Conservation (phyloP, 2,113 vertebrate species). For the Herpetotheres cachinnans region DNA sequence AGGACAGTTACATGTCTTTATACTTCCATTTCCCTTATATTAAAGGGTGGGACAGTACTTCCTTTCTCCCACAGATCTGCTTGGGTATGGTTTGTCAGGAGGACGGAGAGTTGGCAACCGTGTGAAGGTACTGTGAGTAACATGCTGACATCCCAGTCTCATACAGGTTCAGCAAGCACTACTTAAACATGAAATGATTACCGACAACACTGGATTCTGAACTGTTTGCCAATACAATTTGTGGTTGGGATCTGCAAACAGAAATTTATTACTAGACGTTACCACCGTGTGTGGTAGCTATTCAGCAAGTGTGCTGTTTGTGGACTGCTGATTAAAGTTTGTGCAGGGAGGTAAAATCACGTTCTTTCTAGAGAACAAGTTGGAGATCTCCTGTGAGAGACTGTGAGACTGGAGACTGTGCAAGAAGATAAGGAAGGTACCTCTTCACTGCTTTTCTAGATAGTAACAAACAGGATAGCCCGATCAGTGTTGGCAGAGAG, state of each 20-base stretch:
- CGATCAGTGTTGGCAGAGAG: neutral
- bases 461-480: neutral
- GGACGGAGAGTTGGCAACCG: fast-evolving
- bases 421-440: neutral
- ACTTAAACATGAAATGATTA: neutral
- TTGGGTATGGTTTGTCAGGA: neutral
- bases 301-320: neutral
- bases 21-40: neutral
- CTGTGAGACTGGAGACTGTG: neutral
- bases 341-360: neutral
- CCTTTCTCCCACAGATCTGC: neutral
- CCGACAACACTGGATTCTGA: neutral
- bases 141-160: neutral
- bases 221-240: neutral
- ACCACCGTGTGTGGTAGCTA: neutral
- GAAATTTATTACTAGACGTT: neutral
- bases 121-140: neutral
- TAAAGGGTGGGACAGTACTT: neutral
- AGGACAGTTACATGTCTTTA: neutral
- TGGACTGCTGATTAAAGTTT: neutral
- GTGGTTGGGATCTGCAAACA: neutral
- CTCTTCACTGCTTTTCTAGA: neutral
- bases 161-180: neutral
- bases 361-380: neutral
- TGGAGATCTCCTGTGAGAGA: neutral